Percentiles rank a stretch among this genome's conserved stretches.
These are phyloP conservation scores for Glaucidium brasilianum DNA, from an alignment of 2,113 vertebrate species.

Conservation along the genomic window DNA sequence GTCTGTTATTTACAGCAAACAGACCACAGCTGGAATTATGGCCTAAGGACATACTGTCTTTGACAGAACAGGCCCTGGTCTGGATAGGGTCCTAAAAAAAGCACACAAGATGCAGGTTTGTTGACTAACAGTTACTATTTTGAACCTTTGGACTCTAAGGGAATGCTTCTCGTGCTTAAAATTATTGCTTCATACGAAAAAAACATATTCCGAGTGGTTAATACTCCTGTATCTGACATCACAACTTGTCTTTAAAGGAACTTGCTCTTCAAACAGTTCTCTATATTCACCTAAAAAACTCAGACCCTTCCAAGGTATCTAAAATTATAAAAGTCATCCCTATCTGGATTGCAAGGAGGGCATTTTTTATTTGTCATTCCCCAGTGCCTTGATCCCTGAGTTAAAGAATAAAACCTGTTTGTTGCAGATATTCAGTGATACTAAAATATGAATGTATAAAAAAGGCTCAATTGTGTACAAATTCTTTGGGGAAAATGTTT, in stretches of 20 bases:
- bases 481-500: slow-evolving; percentile 21
- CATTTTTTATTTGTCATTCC: not conserved
- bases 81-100: not conserved
- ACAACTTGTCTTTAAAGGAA: not conserved
- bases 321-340: not conserved
- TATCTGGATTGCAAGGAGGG: not conserved
- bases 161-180: not conserved
- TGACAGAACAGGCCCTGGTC: not conserved
- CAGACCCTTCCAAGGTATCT: not conserved
- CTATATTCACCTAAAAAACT: not conserved
- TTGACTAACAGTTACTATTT: not conserved
- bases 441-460: not conserved
- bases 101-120: not conserved
- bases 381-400: not conserved
- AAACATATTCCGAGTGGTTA: not conserved
- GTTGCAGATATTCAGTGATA: not conserved
- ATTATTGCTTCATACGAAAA: not conserved
- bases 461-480: not conserved
- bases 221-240: not conserved
- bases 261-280: not conserved
- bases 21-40: not conserved
- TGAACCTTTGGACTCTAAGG: not conserved
- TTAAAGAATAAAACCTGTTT: not conserved
- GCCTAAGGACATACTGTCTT: not conserved
- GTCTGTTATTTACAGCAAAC: not conserved